Conservation (phyloP, 2,113 vertebrate genomes). For the Mus pahari region DNA sequence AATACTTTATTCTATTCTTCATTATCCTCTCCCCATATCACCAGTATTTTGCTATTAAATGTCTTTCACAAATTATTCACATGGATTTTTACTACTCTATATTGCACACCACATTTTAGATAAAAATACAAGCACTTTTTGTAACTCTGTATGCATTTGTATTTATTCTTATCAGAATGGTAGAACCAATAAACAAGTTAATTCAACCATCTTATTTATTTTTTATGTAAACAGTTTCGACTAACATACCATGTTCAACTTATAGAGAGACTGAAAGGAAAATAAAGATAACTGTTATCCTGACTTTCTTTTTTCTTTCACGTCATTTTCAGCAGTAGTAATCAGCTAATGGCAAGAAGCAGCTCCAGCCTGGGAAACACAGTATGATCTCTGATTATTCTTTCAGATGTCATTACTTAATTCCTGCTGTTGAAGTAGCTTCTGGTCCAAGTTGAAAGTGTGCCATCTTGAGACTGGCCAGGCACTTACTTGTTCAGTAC, state of each 20-base stretch:
- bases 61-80: constrained; percentile 11
- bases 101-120: background rate
- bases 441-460: background rate
- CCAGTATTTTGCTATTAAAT: background rate
- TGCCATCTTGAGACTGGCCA: background rate
- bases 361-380: background rate
- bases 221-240: background rate
- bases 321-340: background rate
- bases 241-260: background rate
- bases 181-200: background rate
- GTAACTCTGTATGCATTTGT: background rate
- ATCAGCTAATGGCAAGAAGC: background rate
- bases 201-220: background rate
- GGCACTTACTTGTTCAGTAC: background rate
- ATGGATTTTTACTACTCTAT: constrained; percentile 18
- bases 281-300: background rate
- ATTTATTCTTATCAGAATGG: constrained; percentile 38
- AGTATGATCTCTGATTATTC: background rate
- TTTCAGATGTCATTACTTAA: background rate
- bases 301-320: background rate
- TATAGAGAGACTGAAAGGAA: background rate
- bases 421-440: background rate
- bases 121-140: background rate
- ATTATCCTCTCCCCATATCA: background rate
- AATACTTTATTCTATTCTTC: constrained; percentile 1